These are phyloP conservation scores for Furcifer pardalis DNA, from an alignment of 2,797 vertebrate species.

Conservation along the genomic window DNA sequence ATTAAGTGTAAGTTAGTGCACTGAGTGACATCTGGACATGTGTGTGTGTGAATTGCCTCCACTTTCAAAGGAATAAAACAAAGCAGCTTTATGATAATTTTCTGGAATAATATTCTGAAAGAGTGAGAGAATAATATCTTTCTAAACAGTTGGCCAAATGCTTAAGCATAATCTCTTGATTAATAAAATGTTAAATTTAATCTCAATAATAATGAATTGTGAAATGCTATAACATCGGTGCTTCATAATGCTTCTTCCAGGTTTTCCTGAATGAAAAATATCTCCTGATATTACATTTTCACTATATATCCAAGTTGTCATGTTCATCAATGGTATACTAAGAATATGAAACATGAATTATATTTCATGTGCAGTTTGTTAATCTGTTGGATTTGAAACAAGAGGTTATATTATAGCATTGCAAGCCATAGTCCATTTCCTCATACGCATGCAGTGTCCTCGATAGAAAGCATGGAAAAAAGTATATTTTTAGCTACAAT, in stretches of 20 bases:
- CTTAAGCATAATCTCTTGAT: neutral
- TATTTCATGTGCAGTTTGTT: no score
- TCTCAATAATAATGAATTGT: neutral
- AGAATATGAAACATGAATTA: no score
- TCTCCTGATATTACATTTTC: no score
- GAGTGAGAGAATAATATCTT: neutral
- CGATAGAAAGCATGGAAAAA: no score
- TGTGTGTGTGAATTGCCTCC: neutral
- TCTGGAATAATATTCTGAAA: neutral
- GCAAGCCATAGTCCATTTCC: no score
- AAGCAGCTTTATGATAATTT: constrained; percentile 44
- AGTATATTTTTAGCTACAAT: no score
- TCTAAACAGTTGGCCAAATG: neutral
- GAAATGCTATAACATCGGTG: neutral
- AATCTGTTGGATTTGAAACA: no score
- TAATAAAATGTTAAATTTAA: neutral
- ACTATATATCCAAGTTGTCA: no score
- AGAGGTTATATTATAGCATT: no score
- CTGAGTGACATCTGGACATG: neutral
- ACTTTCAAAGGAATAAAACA: constrained; percentile 34
- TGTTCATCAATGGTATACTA: no score
- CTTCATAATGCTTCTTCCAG: neutral
- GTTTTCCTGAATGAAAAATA: no score
- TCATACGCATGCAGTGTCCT: no score
- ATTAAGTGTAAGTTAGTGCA: neutral